A percentile compares a stretch with the other conserved stretches of the same genome.
These are phyloP conservation scores for Stichodactyla helianthus DNA, from an alignment of 64 coral and sea anemone genomes.

Conservation along the genomic window DNA sequence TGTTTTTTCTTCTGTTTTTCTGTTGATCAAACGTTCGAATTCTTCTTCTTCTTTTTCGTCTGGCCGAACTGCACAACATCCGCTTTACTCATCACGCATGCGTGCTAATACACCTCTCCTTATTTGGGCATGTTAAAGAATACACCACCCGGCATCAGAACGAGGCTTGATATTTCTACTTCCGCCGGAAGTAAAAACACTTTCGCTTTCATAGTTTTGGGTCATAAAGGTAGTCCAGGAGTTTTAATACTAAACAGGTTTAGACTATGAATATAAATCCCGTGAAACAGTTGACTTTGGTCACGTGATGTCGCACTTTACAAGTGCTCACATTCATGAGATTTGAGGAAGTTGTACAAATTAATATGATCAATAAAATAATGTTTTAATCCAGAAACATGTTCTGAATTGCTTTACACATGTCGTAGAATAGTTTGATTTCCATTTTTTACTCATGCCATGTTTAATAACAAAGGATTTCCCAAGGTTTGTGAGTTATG, in stretches of 20 bases:
- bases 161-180: neutral
- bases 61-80: conserved; percentile 48
- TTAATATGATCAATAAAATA: too few relatives aligned
- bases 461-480: too few relatives aligned
- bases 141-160: conserved; percentile 17
- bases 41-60: neutral
- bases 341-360: too few relatives aligned
- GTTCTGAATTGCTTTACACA: too few relatives aligned
- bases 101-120: neutral
- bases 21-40: conserved; percentile 16
- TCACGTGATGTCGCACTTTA: too few relatives aligned
- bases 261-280: neutral
- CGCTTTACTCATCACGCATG: conserved; percentile 35
- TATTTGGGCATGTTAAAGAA: conserved; percentile 15
- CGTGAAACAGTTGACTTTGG: neutral
- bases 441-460: too few relatives aligned
- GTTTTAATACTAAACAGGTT: neutral
- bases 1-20: conserved; percentile 52
- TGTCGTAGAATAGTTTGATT: too few relatives aligned
- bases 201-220: neutral
- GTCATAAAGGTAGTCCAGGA: neutral
- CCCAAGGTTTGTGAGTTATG: too few relatives aligned
- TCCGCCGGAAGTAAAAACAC: neutral
- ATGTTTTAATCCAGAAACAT: too few relatives aligned
- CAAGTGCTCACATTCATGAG: too few relatives aligned